These are phyloP conservation scores for Eciton burchellii DNA, from an alignment of 1,140 invertebrate genomes.

Conservation along the genomic window DNA sequence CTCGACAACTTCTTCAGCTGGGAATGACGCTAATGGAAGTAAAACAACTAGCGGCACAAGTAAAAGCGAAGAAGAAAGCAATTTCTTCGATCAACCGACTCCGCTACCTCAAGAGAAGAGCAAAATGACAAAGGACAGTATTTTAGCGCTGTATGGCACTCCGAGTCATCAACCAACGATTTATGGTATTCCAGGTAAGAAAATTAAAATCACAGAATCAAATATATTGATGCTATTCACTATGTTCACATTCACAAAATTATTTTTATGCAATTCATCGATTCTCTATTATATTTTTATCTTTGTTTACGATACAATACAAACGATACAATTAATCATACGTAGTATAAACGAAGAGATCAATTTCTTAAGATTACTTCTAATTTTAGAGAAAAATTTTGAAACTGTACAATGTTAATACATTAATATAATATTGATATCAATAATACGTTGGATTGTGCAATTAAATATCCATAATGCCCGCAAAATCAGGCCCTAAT, in stretches of 20 bases:
- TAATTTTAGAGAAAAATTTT: no score
- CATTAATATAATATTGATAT: no score
- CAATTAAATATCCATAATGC: no score
- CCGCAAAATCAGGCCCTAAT: no score
- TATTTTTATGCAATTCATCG: no score
- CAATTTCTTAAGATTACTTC: no score
- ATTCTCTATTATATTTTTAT: no score
- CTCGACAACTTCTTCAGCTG: slow-evolving; percentile 70
- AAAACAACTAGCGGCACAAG: slow-evolving; percentile 78
- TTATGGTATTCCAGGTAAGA: slow-evolving; percentile 77
- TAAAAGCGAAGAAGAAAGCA: slow-evolving; percentile 92
- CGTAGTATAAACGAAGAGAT: no score
- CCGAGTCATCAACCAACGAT: slow-evolving; percentile 78
- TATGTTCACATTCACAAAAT: no score
- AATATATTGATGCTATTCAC: not conserved
- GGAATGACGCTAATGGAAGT: slow-evolving; percentile 72
- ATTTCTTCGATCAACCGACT: slow-evolving; percentile 95
- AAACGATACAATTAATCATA: not conserved
- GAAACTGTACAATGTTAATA: no score
- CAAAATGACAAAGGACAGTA: slow-evolving; percentile 97
- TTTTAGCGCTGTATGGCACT: slow-evolving; percentile 94
- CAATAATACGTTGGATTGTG: no score
- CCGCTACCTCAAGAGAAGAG: slow-evolving; percentile 89
- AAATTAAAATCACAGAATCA: not conserved
- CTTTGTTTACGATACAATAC: not conserved